Percentiles rank a stretch among this genome's conserved stretches.
Conservation (phyloP, 2,888 invertebrate species). For the Spisula subtruncata region DNA sequence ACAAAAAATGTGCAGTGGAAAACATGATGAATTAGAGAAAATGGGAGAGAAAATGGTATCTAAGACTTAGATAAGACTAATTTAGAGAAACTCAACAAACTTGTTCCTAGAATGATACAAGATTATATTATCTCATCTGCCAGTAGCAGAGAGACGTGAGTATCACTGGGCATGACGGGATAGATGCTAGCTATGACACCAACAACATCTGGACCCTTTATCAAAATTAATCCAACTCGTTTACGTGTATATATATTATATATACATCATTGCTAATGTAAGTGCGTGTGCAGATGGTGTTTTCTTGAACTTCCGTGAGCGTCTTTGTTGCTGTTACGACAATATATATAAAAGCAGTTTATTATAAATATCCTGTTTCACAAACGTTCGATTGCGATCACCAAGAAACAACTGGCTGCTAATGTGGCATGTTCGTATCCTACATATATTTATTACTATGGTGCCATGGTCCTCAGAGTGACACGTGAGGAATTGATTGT, state of each 20-base stretch:
- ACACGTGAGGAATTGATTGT: too few species aligned
- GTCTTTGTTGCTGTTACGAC: too few species aligned
- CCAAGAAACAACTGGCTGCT: too few species aligned
- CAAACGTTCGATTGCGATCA: too few species aligned
- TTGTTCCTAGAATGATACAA: conserved; percentile 61
- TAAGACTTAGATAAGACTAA: conserved; percentile 54
- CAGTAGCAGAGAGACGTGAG: conserved; percentile 28
- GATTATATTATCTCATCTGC: conserved; percentile 54
- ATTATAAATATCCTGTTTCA: too few species aligned
- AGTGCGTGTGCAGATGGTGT: neutral
- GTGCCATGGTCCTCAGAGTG: too few species aligned
- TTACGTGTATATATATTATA: conserved; percentile 37
- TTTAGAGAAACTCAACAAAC: conserved; percentile 64
- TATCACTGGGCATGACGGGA: conserved; percentile 30
- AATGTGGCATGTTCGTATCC: too few species aligned
- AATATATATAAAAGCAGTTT: too few species aligned
- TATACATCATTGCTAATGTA: conserved; percentile 29
- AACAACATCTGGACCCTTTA: conserved; percentile 59
- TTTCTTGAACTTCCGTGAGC: neutral
- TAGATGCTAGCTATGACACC: conserved; percentile 51
- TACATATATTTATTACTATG: too few species aligned
- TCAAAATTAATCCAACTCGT: conserved; percentile 26
- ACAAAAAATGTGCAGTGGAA: neutral
- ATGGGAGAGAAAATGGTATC: conserved; percentile 16
- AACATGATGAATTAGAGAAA: conserved; percentile 12